Base-by-base conservation (phyloP, 2,797 vertebrate species). In the Merluccius polli region DNA sequence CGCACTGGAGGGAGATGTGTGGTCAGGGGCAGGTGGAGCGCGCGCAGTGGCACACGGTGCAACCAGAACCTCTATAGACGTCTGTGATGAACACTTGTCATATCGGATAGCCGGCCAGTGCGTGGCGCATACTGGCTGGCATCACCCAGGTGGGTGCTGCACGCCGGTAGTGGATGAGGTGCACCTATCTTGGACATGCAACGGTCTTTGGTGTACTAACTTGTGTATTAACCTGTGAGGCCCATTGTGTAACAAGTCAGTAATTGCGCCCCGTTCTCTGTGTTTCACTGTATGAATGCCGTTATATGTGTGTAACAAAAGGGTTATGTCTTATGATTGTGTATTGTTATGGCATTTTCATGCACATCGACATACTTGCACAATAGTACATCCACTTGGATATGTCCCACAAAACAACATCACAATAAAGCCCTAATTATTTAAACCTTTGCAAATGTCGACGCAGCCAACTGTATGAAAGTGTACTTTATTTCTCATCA, bases 1-100 rank as follows among this genome's bases (percentile, higher is more conserved):
- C 77, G 48, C 94, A 95, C 81, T 94, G 94, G 93, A 91, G 88
- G 75, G 93, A 94, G 76, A 88, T 90, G 91, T 93, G 92, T 77
- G 84, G 71, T 77, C 83, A n/a, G 72, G 88, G 82, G 1, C 89
- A 90, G 59, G 79, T 89, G 87, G 94, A 95, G 83, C 90, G 86
- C 0, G 85, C 87, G 0, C 77, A 84, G n/a, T 94, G 93, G 93
- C 93, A 94, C 87, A 35, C 6, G 2, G 41, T 94, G 48, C 90
- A 92, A 73, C 86, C 89, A 2, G 73, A 88, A 4, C 33, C 33
- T 2, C 70, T 73, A 0, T 86, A 83, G 78, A 78, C 59, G 11
- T 65, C 21, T 9, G 4, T 21, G 21, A 10, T 59, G 44, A 48
- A 21, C 18, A 18, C 11, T 18, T 18, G 18, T 18, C 52, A 21